These are phyloP conservation scores for Ctenomys sociabilis DNA, from an alignment of 2,113 vertebrate species.

Conservation along the genomic window DNA sequence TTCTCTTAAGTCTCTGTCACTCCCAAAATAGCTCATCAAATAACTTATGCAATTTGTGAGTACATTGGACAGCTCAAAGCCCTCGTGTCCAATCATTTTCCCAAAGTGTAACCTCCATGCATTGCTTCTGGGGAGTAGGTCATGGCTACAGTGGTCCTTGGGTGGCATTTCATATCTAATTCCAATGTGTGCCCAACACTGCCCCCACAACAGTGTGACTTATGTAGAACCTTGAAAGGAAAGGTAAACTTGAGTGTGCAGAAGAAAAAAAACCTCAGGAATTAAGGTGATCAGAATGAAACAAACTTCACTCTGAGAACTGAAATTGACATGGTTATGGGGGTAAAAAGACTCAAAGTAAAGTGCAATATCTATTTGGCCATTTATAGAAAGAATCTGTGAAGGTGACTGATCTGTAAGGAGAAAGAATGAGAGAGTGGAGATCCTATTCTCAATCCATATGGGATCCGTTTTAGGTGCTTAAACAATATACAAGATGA, in stretches of 20 bases:
- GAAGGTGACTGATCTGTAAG: not conserved
- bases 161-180: not conserved
- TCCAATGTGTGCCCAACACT: not conserved
- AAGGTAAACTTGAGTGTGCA: not conserved
- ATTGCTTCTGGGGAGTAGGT: not conserved
- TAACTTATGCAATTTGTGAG: not conserved
- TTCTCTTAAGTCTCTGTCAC: not conserved
- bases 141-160: not conserved
- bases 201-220: fast-evolving
- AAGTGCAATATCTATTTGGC: not conserved
- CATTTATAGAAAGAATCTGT: not conserved
- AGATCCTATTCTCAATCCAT: not conserved
- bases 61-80: not conserved
- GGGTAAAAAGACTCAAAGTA: not conserved
- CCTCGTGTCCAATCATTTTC: not conserved
- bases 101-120: not conserved
- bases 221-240: not conserved
- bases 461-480: not conserved
- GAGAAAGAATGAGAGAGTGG: not conserved
- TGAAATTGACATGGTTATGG: not conserved
- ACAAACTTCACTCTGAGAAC: not conserved
- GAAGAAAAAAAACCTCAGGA: not conserved
- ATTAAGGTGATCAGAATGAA: not conserved
- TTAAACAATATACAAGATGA: not conserved
- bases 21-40: not conserved